Conservation (phyloP, 1,140 invertebrate species). For the Drosophila saltans region DNA sequence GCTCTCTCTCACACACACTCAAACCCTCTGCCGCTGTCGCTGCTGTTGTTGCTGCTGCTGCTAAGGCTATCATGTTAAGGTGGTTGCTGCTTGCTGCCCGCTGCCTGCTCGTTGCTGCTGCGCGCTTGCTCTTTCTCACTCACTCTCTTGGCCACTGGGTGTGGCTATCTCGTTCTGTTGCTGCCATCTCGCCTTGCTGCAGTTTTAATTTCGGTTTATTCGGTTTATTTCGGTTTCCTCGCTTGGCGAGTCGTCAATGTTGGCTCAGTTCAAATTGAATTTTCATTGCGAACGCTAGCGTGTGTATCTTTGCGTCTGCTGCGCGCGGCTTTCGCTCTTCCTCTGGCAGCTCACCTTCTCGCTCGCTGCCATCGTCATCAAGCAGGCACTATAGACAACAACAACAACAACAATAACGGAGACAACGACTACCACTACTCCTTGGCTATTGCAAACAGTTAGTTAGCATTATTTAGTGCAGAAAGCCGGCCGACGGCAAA, state of each 20-base stretch:
- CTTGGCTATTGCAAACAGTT: slow-evolving; percentile 1
- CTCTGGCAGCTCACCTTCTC: slow-evolving; percentile 24
- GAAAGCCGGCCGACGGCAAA: slow-evolving; percentile 57
- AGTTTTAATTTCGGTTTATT: slow-evolving; percentile 35
- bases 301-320: slow-evolving; percentile 33
- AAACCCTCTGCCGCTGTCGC: slow-evolving; percentile 38
- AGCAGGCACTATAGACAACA: not conserved
- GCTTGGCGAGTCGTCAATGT: slow-evolving; percentile 61
- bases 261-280: slow-evolving; percentile 82
- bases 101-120: not conserved
- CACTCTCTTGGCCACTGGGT: not conserved
- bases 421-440: not conserved
- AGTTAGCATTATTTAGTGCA: slow-evolving; percentile 32
- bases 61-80: slow-evolving; percentile 18
- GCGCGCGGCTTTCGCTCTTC: slow-evolving; percentile 40
- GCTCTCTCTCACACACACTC: slow-evolving; percentile 53
- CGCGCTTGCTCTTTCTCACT: slow-evolving; percentile 1
- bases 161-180: slow-evolving; percentile 18
- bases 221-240: slow-evolving; percentile 58
- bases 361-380: not conserved
- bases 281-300: slow-evolving; percentile 78
- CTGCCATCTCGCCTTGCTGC: slow-evolving; percentile 24
- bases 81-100: slow-evolving; percentile 22
- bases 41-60: slow-evolving; percentile 41
- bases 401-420: not conserved